Conservation (phyloP, 2,113 vertebrate genomes). For the Neogobius melanostomus region DNA sequence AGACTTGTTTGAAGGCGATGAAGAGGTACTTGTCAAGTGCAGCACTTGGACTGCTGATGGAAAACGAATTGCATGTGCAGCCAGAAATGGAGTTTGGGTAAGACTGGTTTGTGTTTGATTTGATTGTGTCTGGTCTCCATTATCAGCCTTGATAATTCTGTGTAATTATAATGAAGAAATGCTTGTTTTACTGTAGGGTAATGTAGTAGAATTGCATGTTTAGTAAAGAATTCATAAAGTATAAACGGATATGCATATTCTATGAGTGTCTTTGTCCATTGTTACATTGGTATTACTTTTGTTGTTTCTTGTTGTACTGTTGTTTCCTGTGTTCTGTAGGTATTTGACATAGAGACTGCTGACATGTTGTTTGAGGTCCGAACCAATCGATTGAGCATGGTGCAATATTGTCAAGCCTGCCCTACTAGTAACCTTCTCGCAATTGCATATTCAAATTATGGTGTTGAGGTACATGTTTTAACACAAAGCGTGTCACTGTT, state of each 20-base stretch:
- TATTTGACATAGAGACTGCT: conserved; percentile 81
- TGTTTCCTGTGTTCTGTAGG: conserved; percentile 65
- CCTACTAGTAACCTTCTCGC: conserved; percentile 84
- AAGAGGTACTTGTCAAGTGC: conserved; percentile 87
- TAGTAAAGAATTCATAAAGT: too few species aligned
- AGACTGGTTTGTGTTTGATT: conserved; percentile 59
- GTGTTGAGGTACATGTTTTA: conserved; percentile 84
- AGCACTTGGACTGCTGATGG: conserved; percentile 87
- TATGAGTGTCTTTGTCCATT: too few species aligned
- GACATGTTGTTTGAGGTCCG: conserved; percentile 80
- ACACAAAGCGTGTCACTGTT: background rate
- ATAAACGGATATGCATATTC: background rate
- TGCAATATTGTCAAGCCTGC: conserved; percentile 90
- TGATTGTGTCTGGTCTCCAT: background rate
- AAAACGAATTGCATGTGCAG: conserved; percentile 81
- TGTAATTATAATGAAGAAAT: too few species aligned
- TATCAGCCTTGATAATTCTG: background rate
- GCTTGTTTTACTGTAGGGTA: too few species aligned
- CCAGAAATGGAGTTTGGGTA: conserved; percentile 87
- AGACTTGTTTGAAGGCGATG: conserved; percentile 74
- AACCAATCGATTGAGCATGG: conserved; percentile 81
- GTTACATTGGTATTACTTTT: too few species aligned
- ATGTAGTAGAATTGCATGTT: too few species aligned
- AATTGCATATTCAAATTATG: conserved; percentile 89
- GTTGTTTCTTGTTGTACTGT: background rate